Base-by-base conservation (phyloP, 1,140 invertebrate species). In the Elymnias hypermnestra region DNA sequence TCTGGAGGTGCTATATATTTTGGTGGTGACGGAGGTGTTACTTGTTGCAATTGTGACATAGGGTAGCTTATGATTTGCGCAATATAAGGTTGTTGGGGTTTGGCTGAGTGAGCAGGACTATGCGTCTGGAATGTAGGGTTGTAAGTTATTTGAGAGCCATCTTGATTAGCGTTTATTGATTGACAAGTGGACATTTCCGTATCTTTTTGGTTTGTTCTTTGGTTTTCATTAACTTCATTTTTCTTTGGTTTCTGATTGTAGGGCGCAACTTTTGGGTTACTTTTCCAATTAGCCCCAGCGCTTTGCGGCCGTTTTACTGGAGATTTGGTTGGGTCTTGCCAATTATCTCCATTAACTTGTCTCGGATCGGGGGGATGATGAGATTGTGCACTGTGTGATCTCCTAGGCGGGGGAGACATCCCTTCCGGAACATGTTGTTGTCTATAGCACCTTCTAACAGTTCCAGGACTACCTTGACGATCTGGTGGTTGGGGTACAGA, bases 101-200 rank as follows among this genome's bases (percentile, higher is more conserved):
- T 81, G 3, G 67, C 56, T 3, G 75, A 64, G 50, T 86, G 85
- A 12, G 86, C 78, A 2, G 86, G 86, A 63, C 86, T 87, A 41
- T 86, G 83, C 1, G 79, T 87, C 64, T 87, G 84, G 82, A 87
- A 87, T 81, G 86, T 87, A 36, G 84, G 86, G 36, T 87, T 87
- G 47, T 72, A 87, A 1, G 86, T 87, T 23, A 87, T 81, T 59
- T 87, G 86, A 1, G 86, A 86, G 17, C 66, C 56, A 28, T 87
- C 84, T 51, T 72, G 71, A 43, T 66, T 61, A 47, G 70, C 60
- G 22, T 73, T 61, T 0, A 28, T 36, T 17, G 52, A 29, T 18
- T 48, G 35, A 14, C 49, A 41, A n/a, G 15, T 29, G 31, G 62
- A 43, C 21, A 57, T 46, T 21, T 84, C 67, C 40, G 59, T 38